A percentile compares a stretch with the other conserved stretches of the same genome.
phyloP scores from a whole-genome alignment of 2,888 invertebrate genomes.

The Scaptomyza polygonia region DNA sequence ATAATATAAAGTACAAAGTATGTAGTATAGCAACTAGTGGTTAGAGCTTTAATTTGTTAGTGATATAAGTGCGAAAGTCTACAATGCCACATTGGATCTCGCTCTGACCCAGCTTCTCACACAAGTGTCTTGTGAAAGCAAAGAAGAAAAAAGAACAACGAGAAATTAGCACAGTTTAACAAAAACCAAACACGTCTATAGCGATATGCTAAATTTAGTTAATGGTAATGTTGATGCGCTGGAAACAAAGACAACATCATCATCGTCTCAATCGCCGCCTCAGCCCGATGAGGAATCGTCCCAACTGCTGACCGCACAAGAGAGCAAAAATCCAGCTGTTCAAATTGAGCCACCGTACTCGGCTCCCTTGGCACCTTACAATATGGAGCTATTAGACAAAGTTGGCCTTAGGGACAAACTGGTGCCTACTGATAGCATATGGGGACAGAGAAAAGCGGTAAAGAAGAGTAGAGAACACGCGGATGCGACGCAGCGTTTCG shows the following conservation, averaged over 20 bases:
- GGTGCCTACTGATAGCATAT: slow-evolving; percentile 43
- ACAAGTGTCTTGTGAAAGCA: slow-evolving; percentile 45
- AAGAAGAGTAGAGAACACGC: slow-evolving; percentile 13
- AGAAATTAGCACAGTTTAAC: slow-evolving; percentile 30
- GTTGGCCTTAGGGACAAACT: slow-evolving; percentile 38
- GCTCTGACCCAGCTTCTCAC: slow-evolving; percentile 16
- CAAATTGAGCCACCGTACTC: slow-evolving; percentile 62
- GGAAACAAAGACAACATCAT: slow-evolving; percentile 32
- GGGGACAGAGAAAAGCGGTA: not conserved
- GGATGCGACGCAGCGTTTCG: slow-evolving; percentile 41
- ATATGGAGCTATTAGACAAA: slow-evolving; percentile 54
- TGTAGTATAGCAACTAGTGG: slow-evolving; percentile 17
- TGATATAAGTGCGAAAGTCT: not conserved
- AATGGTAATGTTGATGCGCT: slow-evolving; percentile 29
- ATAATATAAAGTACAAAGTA: slow-evolving; percentile 10
- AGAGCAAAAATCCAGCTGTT: not conserved
- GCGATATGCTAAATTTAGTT: slow-evolving; percentile 74
- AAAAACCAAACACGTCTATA: slow-evolving; percentile 25
- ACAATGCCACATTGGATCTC: slow-evolving; percentile 21
- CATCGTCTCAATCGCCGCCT: slow-evolving; percentile 5
- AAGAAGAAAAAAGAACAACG: slow-evolving; percentile 38
- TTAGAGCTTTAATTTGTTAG: not conserved
- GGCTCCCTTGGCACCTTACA: slow-evolving; percentile 74
- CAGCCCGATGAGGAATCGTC: slow-evolving; percentile 6
- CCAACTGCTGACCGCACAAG: slow-evolving; percentile 15